A percentile compares a stretch with the other conserved stretches of the same genome.
Conservation (phyloP, 1,140 invertebrate species). For the Drosophila lini region DNA sequence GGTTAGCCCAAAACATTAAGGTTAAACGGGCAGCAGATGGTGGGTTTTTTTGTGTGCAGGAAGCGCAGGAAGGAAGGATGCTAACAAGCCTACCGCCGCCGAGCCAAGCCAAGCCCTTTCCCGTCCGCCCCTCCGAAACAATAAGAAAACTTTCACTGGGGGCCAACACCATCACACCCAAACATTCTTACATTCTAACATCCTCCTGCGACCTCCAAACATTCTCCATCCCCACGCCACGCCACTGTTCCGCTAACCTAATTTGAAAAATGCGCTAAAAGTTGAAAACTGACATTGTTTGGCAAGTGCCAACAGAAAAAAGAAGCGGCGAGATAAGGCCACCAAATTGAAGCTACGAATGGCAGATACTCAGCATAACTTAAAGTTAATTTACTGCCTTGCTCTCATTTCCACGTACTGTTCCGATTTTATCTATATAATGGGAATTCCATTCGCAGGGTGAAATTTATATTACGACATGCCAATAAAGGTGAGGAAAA, state of each 20-base stretch:
- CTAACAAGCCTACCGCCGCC: conserved; percentile 48
- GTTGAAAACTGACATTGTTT: conserved; percentile 67
- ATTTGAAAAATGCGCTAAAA: conserved; percentile 74
- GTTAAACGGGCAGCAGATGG: conserved; percentile 62
- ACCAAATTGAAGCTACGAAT: conserved; percentile 25
- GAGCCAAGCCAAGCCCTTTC: conserved; percentile 13
- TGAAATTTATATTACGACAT: not conserved
- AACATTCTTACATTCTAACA: conserved; percentile 6
- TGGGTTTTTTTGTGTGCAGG: conserved; percentile 15
- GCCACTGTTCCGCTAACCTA: conserved; percentile 59
- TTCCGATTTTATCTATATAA: conserved; percentile 4
- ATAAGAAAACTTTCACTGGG: conserved; percentile 63
- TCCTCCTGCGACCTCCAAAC: conserved; percentile 7
- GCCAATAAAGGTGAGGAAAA: conserved; percentile 4
- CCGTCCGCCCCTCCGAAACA: conserved; percentile 40
- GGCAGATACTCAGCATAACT: conserved; percentile 38
- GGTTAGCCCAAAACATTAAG: conserved; percentile 44
- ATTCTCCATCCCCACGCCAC: not conserved
- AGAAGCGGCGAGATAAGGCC: conserved; percentile 15
- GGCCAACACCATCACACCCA: conserved; percentile 36
- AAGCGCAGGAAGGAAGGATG: conserved; percentile 64
- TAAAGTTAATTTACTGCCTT: conserved; percentile 8
- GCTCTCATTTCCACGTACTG: not conserved
- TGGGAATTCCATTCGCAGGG: not conserved
- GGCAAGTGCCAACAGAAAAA: conserved; percentile 34